Base-by-base conservation (phyloP, 2,797 vertebrate species). In the Orestias chungarensis region DNA sequence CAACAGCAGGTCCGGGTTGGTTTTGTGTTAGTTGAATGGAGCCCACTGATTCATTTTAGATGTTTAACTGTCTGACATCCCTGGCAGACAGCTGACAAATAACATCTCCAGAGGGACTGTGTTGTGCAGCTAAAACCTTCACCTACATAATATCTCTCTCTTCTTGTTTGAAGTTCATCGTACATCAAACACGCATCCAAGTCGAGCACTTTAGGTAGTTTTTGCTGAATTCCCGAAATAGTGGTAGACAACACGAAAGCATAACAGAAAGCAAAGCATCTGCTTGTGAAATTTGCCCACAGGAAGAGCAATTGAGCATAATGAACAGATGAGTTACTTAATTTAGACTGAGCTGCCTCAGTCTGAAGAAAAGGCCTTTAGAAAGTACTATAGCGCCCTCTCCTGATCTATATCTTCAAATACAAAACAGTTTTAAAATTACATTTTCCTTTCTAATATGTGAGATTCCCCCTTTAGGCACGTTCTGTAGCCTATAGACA, bases 361-460 rank as follows among this genome's bases (percentile, higher is more conserved):
- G 33, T 31, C 25, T 14, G 38, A 20, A 8, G 1, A n/a, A 20
- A 11, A 15, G 35, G 7, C 2, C 9, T 38, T 25, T 75, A 20
- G 31, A 12, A 15, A 62, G 70, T 78, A 31, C 61, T 68, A 52
- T 29, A 68, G 75, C 31, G 82, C 84, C 87, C 81, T 77, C 91
- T 90, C 0, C 75, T 90, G 89, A 23, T 31, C 38, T 47, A 1
- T 23, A 35, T 17, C 4, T 52, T 74, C 5, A 81, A 85, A 27
- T 59, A 73, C 75, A 76, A 67, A 59, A 47, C 4, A 0, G 50
- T 25, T 27, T 27, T n/a, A n/a, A n/a, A n/a, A n/a, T n/a, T n/a
- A n/a, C n/a, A n/a, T n/a, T 52, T 52, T n/a, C 38, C 4, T 4
- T 38, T 38, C 38, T 38, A 4, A 38, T 38, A 38, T n/a, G 8